Conservation (phyloP, 2,888 invertebrate genomes). For the Apotomis turbidana region DNA sequence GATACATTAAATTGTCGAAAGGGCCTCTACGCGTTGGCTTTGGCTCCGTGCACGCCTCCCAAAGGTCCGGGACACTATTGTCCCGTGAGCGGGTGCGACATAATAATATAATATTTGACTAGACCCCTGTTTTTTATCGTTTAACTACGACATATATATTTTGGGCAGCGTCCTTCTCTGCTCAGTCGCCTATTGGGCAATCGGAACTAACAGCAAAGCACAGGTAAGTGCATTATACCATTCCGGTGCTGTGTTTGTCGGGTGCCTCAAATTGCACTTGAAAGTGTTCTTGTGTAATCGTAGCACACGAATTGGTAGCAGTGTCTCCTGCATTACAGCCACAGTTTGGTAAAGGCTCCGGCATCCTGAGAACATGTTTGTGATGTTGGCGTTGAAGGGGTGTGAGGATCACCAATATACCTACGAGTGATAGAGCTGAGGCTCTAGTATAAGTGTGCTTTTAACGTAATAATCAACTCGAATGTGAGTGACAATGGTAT, state of each 20-base stretch:
- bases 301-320: conserved; percentile 14
- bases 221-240: conserved; percentile 5
- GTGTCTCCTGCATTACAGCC: conserved; percentile 20
- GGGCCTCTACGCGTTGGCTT: no score
- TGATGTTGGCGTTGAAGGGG: neutral
- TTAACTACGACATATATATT: neutral
- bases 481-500: no score
- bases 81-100: no score
- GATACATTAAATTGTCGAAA: no score
- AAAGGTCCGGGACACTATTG: no score
- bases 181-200: conserved; percentile 4
- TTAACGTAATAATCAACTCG: no score
- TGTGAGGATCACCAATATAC: neutral
- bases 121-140: no score
- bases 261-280: conserved; percentile 20
- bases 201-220: neutral
- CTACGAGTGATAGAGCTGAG: no score
- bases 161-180: neutral
- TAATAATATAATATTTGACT: no score
- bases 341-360: neutral
- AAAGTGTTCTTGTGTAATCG: conserved; percentile 37
- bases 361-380: conserved; percentile 8
- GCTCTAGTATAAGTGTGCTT: no score
- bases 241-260: conserved; percentile 8
- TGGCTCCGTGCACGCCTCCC: no score